Evolutionary conservation across 2,888 invertebrate genomes (phyloP).

Genomic region (Ptycholaimellus sp.): DNA sequence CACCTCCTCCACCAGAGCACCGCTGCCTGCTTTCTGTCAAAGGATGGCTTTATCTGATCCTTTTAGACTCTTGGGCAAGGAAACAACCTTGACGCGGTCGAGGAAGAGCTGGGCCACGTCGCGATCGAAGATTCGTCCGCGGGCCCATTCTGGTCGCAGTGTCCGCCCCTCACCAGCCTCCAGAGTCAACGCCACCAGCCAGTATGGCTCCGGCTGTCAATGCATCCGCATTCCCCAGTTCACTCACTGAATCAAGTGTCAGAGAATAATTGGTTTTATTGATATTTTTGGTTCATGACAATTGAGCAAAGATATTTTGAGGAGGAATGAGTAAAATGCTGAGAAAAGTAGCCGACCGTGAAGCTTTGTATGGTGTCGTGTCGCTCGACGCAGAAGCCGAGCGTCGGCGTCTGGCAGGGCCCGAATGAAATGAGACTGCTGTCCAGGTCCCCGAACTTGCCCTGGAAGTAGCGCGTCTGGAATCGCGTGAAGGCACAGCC

Average conservation of each 20-base stretch:
- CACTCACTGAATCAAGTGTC: too few species aligned
- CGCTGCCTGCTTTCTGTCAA: too few species aligned
- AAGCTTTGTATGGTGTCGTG: conserved; percentile 58
- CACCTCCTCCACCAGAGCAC: conserved; percentile 44
- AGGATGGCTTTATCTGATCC: too few species aligned
- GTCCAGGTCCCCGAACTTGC: conserved; percentile 88
- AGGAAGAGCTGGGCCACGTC: conserved; percentile 80
- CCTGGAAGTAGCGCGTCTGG: conserved; percentile 49
- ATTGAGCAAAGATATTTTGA: too few species aligned
- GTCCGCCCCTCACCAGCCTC: conserved; percentile 5
- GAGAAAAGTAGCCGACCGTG: too few species aligned
- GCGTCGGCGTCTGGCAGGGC: conserved; percentile 92
- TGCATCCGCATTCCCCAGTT: too few species aligned
- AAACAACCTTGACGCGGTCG: conserved; percentile 45
- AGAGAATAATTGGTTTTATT: too few species aligned
- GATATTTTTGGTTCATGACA: too few species aligned
- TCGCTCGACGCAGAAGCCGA: conserved; percentile 91
- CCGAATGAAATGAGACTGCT: conserved; percentile 89
- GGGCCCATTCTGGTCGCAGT: conserved; percentile 58
- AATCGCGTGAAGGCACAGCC: conserved; percentile 95
- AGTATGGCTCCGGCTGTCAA: too few species aligned
- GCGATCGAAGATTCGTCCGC: conserved; percentile 73
- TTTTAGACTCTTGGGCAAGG: too few species aligned
- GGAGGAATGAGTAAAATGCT: too few species aligned
- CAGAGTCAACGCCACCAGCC: too few species aligned